Conservation (phyloP, 2,888 invertebrate species). For the Eulithis prunata region DNA sequence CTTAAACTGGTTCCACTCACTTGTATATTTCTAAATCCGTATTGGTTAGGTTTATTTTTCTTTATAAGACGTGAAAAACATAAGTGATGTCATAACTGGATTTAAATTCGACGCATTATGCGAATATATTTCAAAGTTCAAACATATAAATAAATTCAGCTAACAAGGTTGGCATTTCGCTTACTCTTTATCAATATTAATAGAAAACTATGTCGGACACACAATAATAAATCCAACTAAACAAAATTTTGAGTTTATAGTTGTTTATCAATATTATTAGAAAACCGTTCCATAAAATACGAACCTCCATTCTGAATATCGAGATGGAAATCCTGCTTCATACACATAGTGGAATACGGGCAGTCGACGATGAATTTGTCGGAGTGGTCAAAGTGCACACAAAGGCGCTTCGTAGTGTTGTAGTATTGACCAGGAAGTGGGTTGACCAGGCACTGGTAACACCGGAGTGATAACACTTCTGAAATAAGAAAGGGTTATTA, state of each 20-base stretch:
- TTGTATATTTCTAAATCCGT: constrained; percentile 12
- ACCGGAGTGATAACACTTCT: constrained; percentile 84
- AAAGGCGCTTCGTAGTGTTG: constrained; percentile 87
- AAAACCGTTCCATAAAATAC: constrained; percentile 45
- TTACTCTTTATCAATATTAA: no score
- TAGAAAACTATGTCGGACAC: no score
- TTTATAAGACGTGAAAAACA: neutral
- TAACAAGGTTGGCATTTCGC: no score
- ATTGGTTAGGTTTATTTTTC: constrained; percentile 1
- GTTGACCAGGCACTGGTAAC: constrained; percentile 89
- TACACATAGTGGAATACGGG: constrained; percentile 92
- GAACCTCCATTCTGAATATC: constrained; percentile 88
- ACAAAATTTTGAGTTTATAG: no score
- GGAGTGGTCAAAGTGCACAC: constrained; percentile 90
- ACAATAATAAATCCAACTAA: no score
- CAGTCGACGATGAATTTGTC: constrained; percentile 89
- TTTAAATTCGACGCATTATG: no score
- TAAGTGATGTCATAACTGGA: constrained; percentile 14
- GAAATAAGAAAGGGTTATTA: constrained; percentile 46
- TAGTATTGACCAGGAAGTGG: constrained; percentile 83
- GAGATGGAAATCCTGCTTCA: constrained; percentile 88
- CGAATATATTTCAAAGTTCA: neutral
- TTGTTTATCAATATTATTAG: no score
- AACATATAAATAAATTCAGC: no score
- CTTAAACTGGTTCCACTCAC: constrained; percentile 5